Percentiles rank a stretch among this genome's conserved stretches.
Evolutionary conservation across 2,888 invertebrate genomes (phyloP).

Genomic region (Notodonta dromedarius): DNA sequence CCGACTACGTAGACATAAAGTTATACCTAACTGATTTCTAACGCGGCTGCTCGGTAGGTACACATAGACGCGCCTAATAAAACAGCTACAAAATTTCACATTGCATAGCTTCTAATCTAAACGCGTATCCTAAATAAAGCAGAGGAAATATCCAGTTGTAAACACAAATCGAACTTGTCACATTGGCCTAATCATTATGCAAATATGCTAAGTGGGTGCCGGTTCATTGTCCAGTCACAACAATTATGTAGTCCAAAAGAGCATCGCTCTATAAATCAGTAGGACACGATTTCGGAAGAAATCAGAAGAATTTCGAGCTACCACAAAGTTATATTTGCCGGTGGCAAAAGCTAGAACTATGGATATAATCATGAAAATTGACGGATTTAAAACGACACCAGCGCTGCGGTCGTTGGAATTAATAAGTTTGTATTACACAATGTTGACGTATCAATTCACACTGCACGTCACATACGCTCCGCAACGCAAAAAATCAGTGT

Average conservation of each 20-base stretch:
- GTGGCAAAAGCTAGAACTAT: background rate
- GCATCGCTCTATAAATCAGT: conserved; percentile 22
- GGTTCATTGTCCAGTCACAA: conserved; percentile 16
- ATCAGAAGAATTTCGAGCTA: background rate
- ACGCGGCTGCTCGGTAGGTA: too few species aligned
- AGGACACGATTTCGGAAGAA: conserved; percentile 25
- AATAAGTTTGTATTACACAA: background rate
- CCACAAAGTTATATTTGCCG: background rate
- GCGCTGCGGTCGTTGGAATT: background rate
- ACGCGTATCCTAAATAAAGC: background rate
- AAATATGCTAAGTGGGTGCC: conserved; percentile 3
- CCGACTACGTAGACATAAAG: too few species aligned
- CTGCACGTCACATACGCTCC: conserved; percentile 9
- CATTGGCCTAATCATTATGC: conserved; percentile 6
- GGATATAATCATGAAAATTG: background rate
- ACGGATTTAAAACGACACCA: background rate
- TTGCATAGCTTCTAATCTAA: background rate
- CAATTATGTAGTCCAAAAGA: conserved; percentile 17
- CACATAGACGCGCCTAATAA: too few species aligned
- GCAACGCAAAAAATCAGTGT: conserved; percentile 8
- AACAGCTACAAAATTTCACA: too few species aligned
- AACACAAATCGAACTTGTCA: background rate
- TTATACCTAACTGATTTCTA: too few species aligned
- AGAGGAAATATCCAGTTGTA: background rate
- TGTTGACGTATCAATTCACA: conserved; percentile 17